A percentile compares a stretch with the other conserved stretches of the same genome.
phyloP scores from a whole-genome alignment of 2,888 invertebrate species.

The Polietes domitor region DNA sequence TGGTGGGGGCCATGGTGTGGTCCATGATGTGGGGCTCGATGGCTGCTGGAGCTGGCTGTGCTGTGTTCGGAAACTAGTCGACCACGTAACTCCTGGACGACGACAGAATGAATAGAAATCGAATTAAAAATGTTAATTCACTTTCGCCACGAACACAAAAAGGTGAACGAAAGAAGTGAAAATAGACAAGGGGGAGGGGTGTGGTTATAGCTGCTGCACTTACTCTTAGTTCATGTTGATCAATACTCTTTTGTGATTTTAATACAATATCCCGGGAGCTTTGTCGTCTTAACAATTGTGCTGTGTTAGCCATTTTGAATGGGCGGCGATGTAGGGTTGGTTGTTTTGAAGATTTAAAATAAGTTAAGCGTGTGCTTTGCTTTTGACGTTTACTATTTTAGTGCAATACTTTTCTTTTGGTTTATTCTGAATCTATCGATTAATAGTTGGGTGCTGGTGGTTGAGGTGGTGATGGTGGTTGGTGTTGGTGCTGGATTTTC shows the following conservation, averaged over 20 bases:
- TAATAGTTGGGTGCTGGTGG: constrained; percentile 47
- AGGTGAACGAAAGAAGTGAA: background rate
- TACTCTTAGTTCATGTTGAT: constrained; percentile 93
- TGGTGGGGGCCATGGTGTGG: constrained; percentile 75
- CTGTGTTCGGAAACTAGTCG: constrained; percentile 89
- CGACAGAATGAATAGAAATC: constrained; percentile 1
- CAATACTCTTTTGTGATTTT: constrained; percentile 87
- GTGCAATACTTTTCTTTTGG: constrained; percentile 35
- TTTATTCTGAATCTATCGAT: constrained; percentile 38
- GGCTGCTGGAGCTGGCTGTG: constrained; percentile 84
- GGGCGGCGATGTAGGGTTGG: constrained; percentile 24
- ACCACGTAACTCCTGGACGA: constrained; percentile 86
- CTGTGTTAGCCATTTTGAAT: constrained; percentile 91
- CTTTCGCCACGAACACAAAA: background rate
- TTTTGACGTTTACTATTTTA: constrained; percentile 45
- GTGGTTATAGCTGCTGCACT: constrained; percentile 66
- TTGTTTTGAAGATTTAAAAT: constrained; percentile 49
- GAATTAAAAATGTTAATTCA: constrained; percentile 25
- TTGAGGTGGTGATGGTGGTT: background rate
- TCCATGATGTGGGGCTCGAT: constrained; percentile 71
- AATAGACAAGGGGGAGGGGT: background rate
- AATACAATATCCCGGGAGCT: constrained; percentile 90
- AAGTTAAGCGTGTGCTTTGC: constrained; percentile 38
- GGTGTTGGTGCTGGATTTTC: background rate
- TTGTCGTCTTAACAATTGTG: constrained; percentile 92